Conservation (phyloP, 2,113 vertebrate species). For the Caranx ignobilis region DNA sequence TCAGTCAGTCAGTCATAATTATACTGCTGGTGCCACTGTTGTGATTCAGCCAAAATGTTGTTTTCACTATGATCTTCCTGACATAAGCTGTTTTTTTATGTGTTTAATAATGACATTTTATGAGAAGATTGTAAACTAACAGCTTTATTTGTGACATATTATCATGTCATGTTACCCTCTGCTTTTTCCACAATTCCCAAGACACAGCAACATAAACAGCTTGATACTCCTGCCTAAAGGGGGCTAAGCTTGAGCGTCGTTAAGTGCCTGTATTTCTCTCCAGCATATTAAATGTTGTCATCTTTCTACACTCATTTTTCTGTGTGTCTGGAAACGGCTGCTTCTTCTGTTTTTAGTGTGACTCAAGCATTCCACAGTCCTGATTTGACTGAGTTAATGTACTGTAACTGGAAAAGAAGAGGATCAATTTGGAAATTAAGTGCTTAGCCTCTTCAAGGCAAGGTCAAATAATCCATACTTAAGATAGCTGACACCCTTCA, state of each 20-base stretch:
- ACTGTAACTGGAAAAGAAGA: background rate
- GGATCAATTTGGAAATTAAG: conserved; percentile 36
- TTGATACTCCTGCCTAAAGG: background rate
- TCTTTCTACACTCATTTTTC: background rate
- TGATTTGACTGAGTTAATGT: conserved; percentile 3
- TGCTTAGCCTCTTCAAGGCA: conserved; percentile 9
- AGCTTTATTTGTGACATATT: background rate
- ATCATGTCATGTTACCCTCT: background rate
- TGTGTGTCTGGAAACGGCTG: background rate
- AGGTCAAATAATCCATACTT: conserved; percentile 42
- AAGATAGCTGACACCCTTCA: conserved; percentile 22
- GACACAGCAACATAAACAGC: background rate
- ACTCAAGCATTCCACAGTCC: background rate
- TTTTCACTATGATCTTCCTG: background rate
- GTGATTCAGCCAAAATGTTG: background rate
- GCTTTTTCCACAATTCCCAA: background rate
- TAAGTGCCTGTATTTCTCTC: background rate
- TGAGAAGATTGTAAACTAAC: background rate
- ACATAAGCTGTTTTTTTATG: background rate
- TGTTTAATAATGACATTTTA: background rate
- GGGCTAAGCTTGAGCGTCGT: background rate
- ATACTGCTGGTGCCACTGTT: no score
- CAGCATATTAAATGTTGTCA: background rate
- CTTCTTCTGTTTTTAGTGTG: background rate
- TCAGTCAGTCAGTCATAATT: no score